Evolutionary conservation across 2,797 vertebrate species (phyloP).

Genomic region (Melanotaenia pygmaea): DNA sequence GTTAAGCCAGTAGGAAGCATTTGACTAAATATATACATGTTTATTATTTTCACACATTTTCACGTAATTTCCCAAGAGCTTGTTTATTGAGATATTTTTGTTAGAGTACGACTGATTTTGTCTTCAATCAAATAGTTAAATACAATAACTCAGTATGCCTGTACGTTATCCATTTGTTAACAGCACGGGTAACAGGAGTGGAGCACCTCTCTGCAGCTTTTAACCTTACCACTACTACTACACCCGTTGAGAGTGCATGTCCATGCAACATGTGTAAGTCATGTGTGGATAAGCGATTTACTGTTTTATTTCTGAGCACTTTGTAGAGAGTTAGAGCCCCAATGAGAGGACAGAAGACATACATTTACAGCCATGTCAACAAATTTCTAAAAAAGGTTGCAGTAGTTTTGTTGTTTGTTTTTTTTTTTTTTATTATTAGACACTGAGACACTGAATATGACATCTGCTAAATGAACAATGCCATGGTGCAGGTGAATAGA

Average conservation of each 20-base stretch:
- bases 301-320: conserved; percentile 27
- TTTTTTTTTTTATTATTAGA: conserved; percentile 25
- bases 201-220: conserved; percentile 31
- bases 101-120: background rate
- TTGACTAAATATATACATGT: background rate
- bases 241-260: conserved; percentile 45
- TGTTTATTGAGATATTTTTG: background rate
- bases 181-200: background rate
- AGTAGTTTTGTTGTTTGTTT: background rate
- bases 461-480: conserved; percentile 57
- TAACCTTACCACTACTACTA: conserved; percentile 43
- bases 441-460: conserved; percentile 41
- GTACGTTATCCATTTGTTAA: conserved; percentile 46
- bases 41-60: too few species aligned
- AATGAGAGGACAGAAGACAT: conserved; percentile 30
- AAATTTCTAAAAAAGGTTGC: conserved; percentile 18
- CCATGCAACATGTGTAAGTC: conserved; percentile 20
- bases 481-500: conserved; percentile 32
- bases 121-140: conserved; percentile 32
- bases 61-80: too few species aligned
- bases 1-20: background rate
- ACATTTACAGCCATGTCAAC: conserved; percentile 29
- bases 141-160: conserved; percentile 39
- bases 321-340: conserved; percentile 15
- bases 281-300: conserved; percentile 24